Percentiles rank a stretch among this genome's conserved stretches.
Conservation (phyloP, 2,888 invertebrate genomes). For the Stomorhina lunata region DNA sequence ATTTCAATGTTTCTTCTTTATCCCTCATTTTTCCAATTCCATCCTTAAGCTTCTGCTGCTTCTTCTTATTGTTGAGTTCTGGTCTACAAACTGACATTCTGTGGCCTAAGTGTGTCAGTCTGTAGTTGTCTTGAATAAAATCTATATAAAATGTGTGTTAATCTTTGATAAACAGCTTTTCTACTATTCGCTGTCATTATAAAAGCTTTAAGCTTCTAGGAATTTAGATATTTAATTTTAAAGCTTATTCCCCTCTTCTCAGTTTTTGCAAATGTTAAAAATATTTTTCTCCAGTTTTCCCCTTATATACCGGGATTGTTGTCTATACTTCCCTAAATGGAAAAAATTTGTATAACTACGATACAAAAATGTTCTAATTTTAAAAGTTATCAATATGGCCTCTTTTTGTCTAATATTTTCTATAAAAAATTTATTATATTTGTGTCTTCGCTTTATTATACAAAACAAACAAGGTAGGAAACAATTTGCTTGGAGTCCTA, state of each 20-base stretch:
- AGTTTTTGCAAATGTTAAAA: not conserved
- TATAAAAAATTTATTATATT: too few species aligned
- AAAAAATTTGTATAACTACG: not conserved
- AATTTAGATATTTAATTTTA: not conserved
- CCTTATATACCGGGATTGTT: not conserved
- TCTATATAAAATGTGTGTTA: not conserved
- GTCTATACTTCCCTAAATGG: not conserved
- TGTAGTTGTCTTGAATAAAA: not conserved
- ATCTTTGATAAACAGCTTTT: conserved; percentile 29
- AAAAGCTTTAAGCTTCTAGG: not conserved
- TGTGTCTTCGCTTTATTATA: too few species aligned
- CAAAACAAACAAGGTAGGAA: too few species aligned
- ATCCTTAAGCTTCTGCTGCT: not conserved
- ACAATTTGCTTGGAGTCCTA: too few species aligned
- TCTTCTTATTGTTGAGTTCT: conserved; percentile 16
- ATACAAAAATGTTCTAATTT: too few species aligned
- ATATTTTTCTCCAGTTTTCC: not conserved
- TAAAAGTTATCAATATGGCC: too few species aligned
- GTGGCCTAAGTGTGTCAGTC: conserved; percentile 12
- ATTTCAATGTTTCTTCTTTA: not conserved
- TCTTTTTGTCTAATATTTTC: too few species aligned
- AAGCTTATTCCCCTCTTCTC: not conserved
- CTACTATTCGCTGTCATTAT: conserved; percentile 5
- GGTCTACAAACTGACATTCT: conserved; percentile 2
- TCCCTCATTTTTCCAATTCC: not conserved